A percentile compares a stretch with the other conserved stretches of the same genome.
These are phyloP conservation scores for Rhegmatorhina hoffmannsi DNA, from an alignment of 2,113 vertebrate species.

Conservation along the genomic window DNA sequence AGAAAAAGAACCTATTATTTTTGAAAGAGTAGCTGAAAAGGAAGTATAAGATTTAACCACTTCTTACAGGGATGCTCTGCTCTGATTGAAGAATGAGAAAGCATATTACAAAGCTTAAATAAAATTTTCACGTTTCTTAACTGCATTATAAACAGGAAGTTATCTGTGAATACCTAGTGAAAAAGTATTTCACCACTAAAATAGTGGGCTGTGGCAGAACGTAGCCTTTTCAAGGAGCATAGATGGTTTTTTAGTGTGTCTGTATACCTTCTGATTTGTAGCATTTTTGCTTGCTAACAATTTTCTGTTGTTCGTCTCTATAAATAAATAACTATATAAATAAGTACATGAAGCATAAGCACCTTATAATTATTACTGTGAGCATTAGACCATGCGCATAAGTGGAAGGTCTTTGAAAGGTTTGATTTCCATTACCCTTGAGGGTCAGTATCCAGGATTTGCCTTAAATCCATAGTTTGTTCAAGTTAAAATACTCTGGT, in stretches of 20 bases:
- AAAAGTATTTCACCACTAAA: background rate
- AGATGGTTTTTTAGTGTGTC: background rate
- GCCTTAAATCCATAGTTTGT: background rate
- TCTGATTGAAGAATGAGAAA: background rate
- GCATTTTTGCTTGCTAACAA: background rate
- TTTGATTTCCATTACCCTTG: background rate
- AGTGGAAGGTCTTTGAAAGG: background rate
- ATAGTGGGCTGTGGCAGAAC: background rate
- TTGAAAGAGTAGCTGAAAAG: background rate
- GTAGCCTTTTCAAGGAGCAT: background rate
- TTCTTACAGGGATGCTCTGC: background rate
- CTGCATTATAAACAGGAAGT: background rate
- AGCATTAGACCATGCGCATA: background rate
- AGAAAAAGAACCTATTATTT: background rate
- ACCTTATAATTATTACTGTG: background rate
- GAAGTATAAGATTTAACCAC: background rate
- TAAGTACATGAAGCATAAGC: accelerated
- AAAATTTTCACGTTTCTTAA: background rate
- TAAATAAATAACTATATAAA: accelerated
- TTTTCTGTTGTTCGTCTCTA: background rate
- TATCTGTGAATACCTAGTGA: background rate
- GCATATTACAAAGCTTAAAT: background rate
- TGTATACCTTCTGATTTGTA: background rate
- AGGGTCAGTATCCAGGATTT: background rate
- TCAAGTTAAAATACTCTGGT: background rate